These are phyloP conservation scores for Dendrolimus pini DNA, from an alignment of 2,888 invertebrate genomes.

Conservation along the genomic window DNA sequence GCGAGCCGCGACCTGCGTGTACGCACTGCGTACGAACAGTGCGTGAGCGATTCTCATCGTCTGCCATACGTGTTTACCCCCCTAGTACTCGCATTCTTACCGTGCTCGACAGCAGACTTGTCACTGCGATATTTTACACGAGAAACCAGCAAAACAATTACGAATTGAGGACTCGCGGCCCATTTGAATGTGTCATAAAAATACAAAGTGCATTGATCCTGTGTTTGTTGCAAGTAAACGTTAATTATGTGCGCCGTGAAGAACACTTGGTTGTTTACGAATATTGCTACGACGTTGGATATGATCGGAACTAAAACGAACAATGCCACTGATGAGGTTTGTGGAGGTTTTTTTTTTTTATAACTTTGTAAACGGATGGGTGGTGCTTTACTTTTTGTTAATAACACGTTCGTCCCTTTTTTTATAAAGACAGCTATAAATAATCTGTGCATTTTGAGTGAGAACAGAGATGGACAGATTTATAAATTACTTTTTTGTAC, in stretches of 20 bases:
- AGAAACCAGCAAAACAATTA: not conserved
- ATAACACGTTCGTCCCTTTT: no score
- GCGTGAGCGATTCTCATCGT: conserved; percentile 54
- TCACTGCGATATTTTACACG: not conserved
- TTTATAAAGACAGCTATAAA: no score
- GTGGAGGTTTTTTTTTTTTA: not conserved
- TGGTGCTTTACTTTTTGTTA: no score
- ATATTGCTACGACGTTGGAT: conserved; percentile 32
- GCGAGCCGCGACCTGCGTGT: conserved; percentile 49
- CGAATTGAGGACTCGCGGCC: conserved; percentile 10
- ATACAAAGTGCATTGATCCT: conserved; percentile 22
- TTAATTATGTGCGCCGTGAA: conserved; percentile 39
- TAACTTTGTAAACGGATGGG: no score
- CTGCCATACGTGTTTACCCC: not conserved
- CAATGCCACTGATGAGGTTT: conserved; percentile 15
- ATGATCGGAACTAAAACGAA: conserved; percentile 27
- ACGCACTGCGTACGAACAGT: conserved; percentile 64
- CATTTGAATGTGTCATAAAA: conserved; percentile 13
- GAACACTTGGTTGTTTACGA: conserved; percentile 39
- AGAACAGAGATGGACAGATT: no score
- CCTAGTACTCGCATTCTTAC: not conserved
- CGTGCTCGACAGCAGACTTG: conserved; percentile 1
- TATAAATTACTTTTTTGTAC: no score
- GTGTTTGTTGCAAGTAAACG: conserved; percentile 16
- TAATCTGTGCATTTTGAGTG: no score